Conservation (phyloP, 2,797 vertebrate species). For the Psittacula derbiana region DNA sequence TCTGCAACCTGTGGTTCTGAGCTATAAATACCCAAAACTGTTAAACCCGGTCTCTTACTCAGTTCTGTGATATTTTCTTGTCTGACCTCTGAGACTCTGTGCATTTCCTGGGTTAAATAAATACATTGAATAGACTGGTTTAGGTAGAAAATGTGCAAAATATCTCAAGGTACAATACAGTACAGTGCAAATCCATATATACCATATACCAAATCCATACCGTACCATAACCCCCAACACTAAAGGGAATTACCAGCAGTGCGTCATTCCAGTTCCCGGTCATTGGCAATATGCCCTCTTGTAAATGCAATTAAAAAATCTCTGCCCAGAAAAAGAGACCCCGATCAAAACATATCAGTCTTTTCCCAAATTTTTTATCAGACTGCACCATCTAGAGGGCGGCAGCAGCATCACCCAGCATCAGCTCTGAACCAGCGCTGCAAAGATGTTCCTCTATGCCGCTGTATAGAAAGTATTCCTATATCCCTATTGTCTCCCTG, state of each 20-base stretch:
- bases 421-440: too few relatives aligned
- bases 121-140: neutral
- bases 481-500: neutral
- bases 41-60: neutral
- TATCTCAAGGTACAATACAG: neutral
- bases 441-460: accelerated
- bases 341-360: accelerated
- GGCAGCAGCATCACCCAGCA: neutral
- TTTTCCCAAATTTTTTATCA: neutral
- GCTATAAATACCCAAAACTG: neutral
- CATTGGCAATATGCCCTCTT: neutral
- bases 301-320: neutral
- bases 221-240: too few relatives aligned
- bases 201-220: too few relatives aligned
- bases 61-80: neutral
- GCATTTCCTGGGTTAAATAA: neutral
- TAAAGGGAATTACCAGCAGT: neutral
- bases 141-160: neutral
- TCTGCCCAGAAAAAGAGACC: neutral
- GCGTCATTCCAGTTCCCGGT: neutral
- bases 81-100: accelerated
- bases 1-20: neutral
- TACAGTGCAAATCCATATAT: neutral
- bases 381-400: constrained; percentile 74
- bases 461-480: accelerated